A percentile compares a stretch with the other conserved stretches of the same genome.
phyloP scores from a whole-genome alignment of 2,888 invertebrate species.

The Eulithis prunata region DNA sequence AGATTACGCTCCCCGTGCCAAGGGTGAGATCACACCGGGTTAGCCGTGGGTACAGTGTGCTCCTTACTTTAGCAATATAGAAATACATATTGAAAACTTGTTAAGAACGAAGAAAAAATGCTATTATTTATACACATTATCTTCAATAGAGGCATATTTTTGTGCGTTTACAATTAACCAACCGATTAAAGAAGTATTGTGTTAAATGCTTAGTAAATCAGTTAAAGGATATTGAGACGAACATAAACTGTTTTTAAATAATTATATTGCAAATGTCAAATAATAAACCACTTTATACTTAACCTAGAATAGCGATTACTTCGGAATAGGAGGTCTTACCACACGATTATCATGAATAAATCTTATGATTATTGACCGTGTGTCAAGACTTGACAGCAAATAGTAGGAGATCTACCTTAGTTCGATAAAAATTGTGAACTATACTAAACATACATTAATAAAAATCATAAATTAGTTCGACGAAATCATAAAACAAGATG shows the following conservation, averaged over 20 bases:
- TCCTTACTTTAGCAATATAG: constrained; percentile 26
- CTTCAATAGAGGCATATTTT: not conserved
- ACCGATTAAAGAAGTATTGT: not conserved
- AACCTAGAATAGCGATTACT: constrained; percentile 26
- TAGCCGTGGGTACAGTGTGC: constrained; percentile 14
- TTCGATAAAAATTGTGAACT: constrained; percentile 53
- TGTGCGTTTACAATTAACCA: not conserved
- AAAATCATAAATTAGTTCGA: constrained; percentile 70
- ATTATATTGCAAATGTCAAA: constrained; percentile 65
- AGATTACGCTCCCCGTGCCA: constrained; percentile 26
- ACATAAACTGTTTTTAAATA: constrained; percentile 46
- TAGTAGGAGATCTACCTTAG: constrained; percentile 47
- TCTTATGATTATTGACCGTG: constrained; percentile 2
- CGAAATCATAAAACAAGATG: constrained; percentile 52
- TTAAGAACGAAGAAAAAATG: constrained; percentile 28
- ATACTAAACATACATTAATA: constrained; percentile 59
- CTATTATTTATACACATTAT: constrained; percentile 3
- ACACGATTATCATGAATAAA: constrained; percentile 9
- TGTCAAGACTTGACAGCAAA: constrained; percentile 33
- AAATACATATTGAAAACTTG: constrained; percentile 18
- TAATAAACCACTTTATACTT: constrained; percentile 59
- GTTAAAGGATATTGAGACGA: constrained; percentile 51
- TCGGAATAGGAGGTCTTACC: constrained; percentile 22
- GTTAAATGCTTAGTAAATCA: not conserved
- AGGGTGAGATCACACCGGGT: not conserved